These are phyloP conservation scores for Aurelia aurita DNA, from an alignment of 30 jellyfish, hydroid and myxozoan species.

Conservation along the genomic window DNA sequence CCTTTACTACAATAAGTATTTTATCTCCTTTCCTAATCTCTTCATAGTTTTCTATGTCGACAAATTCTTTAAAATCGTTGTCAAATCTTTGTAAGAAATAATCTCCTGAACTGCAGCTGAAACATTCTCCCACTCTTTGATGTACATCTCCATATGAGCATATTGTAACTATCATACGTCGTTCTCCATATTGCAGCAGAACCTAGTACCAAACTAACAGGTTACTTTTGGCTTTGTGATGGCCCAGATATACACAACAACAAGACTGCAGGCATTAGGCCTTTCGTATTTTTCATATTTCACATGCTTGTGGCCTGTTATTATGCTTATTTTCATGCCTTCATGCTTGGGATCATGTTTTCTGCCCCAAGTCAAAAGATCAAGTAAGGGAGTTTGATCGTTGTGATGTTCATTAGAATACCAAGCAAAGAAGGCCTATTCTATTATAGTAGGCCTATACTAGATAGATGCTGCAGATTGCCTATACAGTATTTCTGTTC, in stretches of 20 bases:
- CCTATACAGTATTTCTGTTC: no score
- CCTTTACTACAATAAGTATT: slow-evolving; percentile 16
- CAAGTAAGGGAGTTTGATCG: no score
- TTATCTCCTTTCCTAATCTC: slow-evolving; percentile 17
- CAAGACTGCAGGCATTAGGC: slow-evolving; percentile 1
- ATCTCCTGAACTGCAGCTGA: slow-evolving; percentile 5
- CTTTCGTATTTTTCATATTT: not conserved
- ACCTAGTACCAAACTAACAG: not conserved
- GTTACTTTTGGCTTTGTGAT: not conserved
- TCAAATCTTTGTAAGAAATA: not conserved
- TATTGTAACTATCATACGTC: not conserved
- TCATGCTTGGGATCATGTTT: not conserved
- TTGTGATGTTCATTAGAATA: no score
- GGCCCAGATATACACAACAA: not conserved
- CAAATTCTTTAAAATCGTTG: not conserved
- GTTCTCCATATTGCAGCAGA: slow-evolving; percentile 2
- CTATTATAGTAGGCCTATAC: no score
- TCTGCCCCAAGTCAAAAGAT: not conserved
- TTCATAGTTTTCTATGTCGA: slow-evolving; percentile 1
- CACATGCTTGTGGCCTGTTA: not conserved
- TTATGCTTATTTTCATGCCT: not conserved
- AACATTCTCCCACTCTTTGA: not conserved
- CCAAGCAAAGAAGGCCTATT: no score
- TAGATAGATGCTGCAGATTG: no score
- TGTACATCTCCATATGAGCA: not conserved